phyloP scores from a whole-genome alignment of 1,140 invertebrate species.

The Holotrichia oblita region DNA sequence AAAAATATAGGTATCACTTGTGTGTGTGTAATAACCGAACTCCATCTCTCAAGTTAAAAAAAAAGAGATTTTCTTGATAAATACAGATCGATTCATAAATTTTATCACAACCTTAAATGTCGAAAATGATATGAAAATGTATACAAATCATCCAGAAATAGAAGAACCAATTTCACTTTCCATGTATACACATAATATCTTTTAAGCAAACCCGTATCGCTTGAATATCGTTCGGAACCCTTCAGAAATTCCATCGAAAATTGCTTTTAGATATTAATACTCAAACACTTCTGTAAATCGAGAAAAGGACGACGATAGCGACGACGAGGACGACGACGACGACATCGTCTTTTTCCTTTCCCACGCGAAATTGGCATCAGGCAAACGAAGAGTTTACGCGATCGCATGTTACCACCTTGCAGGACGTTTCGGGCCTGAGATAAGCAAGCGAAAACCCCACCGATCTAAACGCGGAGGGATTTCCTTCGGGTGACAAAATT shows the following conservation, averaged over 20 bases:
- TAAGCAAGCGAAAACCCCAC: background rate
- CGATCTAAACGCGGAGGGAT: background rate
- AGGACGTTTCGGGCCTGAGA: background rate
- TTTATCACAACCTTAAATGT: no score
- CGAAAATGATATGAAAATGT: no score
- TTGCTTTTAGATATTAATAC: constrained; percentile 9
- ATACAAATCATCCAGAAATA: no score
- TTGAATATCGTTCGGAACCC: background rate
- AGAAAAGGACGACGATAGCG: background rate
- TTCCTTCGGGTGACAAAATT: background rate
- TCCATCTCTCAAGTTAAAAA: no score
- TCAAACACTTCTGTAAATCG: constrained; percentile 10
- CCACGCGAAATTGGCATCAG: background rate
- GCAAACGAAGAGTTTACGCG: background rate
- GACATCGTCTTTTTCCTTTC: background rate
- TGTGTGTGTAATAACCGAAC: no score
- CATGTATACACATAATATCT: background rate
- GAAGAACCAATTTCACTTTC: no score
- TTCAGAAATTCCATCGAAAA: background rate
- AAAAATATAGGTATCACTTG: no score
- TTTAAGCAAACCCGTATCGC: background rate
- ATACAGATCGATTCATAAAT: no score
- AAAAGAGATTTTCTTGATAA: no score
- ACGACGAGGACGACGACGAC: no score
- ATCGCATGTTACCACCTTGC: constrained; percentile 5